Conservation (phyloP, 2,888 invertebrate species). For the Horisme vitalbata region DNA sequence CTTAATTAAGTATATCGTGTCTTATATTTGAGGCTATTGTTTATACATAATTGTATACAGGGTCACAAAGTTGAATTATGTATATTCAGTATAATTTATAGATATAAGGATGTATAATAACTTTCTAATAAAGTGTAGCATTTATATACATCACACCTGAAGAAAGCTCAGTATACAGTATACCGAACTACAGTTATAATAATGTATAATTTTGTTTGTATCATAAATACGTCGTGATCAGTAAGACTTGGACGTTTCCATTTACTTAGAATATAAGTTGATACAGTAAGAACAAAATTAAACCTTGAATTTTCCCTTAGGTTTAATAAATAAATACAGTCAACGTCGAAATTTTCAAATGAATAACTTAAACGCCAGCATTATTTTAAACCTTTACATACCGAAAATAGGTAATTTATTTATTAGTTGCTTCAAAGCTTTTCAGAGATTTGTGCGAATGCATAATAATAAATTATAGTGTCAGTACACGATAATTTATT, state of each 20-base stretch:
- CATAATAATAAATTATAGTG: no score
- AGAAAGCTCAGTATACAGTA: constrained; percentile 69
- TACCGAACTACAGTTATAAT: constrained; percentile 43
- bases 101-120: constrained; percentile 55
- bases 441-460: background rate
- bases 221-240: constrained; percentile 8
- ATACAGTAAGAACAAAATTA: background rate
- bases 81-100: constrained; percentile 54
- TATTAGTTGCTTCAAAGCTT: no score
- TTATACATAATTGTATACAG: constrained; percentile 57
- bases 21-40: constrained; percentile 68
- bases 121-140: constrained; percentile 46
- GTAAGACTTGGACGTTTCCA: constrained; percentile 1
- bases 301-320: background rate
- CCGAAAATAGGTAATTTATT: no score
- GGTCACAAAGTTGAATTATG: constrained; percentile 68
- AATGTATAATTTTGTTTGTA: constrained; percentile 28
- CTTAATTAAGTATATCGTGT: constrained; percentile 43
- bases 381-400: no score
- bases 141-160: constrained; percentile 79
- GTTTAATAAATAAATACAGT: no score
- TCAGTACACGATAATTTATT: no score
- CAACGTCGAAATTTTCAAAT: no score
- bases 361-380: no score
- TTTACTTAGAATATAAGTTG: constrained; percentile 1